Percentiles rank a stretch among this genome's conserved stretches.
phyloP scores from a whole-genome alignment of 1,140 invertebrate genomes.

The Drosophila bifasciata region DNA sequence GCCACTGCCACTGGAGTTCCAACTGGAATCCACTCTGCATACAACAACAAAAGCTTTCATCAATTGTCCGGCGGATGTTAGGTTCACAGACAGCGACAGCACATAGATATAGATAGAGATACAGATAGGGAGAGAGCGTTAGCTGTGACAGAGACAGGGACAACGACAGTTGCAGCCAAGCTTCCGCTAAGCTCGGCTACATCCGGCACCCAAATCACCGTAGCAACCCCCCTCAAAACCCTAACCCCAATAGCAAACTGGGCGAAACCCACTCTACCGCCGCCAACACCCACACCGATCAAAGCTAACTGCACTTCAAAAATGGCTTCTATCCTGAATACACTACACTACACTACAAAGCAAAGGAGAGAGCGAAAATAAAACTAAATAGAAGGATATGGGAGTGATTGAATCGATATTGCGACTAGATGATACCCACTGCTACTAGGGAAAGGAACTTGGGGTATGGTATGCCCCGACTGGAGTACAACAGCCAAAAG shows the following conservation, averaged over 20 bases:
- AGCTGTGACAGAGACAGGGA: constrained; percentile 34
- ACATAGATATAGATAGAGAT: neutral
- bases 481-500: too few species aligned
- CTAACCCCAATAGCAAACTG: neutral
- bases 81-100: constrained; percentile 43
- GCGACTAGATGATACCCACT: too few species aligned
- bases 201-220: constrained; percentile 40
- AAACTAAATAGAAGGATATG: neutral
- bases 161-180: constrained; percentile 49
- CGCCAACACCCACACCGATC: constrained; percentile 50
- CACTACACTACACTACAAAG: constrained; percentile 43
- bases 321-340: constrained; percentile 66
- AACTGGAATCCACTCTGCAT: constrained; percentile 54
- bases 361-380: constrained; percentile 14
- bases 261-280: neutral
- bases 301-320: constrained; percentile 79
- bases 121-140: constrained; percentile 33
- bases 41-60: constrained; percentile 74
- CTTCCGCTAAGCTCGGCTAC: constrained; percentile 61
- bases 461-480: too few species aligned
- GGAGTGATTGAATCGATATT: too few species aligned
- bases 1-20: constrained; percentile 30
- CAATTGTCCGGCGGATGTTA: constrained; percentile 80
- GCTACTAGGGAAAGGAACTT: too few species aligned
- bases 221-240: neutral